These are phyloP conservation scores for Dromococcyx pavoninus DNA, from an alignment of 2,797 vertebrate species.

Conservation along the genomic window DNA sequence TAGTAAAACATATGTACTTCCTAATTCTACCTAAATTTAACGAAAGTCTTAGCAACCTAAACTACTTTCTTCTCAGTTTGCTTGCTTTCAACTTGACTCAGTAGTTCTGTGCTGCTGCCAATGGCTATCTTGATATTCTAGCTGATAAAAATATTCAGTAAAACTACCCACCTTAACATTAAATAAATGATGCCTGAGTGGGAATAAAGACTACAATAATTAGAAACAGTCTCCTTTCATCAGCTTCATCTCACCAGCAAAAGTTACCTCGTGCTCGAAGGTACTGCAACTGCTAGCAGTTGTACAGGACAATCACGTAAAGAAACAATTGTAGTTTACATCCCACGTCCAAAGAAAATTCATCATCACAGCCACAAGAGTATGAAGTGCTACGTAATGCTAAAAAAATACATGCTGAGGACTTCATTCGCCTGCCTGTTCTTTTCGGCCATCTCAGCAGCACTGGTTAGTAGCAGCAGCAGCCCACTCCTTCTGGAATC, in stretches of 20 bases:
- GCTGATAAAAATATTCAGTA: neutral
- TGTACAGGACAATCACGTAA: neutral
- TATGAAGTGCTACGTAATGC: neutral
- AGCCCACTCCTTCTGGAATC: neutral
- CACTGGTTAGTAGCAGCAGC: neutral
- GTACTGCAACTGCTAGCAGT: neutral
- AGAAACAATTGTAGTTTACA: neutral
- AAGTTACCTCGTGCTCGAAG: neutral
- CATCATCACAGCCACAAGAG: neutral
- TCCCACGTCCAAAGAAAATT: neutral
- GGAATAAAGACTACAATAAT: neutral
- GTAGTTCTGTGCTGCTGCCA: slow-evolving; percentile 17
- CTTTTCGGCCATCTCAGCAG: neutral
- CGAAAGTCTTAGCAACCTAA: neutral
- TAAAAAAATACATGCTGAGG: neutral
- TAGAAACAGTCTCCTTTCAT: neutral
- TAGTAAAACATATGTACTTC: neutral
- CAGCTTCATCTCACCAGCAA: neutral
- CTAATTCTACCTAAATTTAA: neutral
- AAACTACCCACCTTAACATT: neutral
- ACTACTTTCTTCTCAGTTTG: neutral
- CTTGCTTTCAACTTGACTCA: neutral
- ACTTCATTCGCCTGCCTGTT: neutral
- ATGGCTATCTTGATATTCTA: neutral
- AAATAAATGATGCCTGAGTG: neutral